These are phyloP conservation scores for Saguinus midas DNA, from an alignment of 2,113 vertebrate genomes.

Conservation along the genomic window DNA sequence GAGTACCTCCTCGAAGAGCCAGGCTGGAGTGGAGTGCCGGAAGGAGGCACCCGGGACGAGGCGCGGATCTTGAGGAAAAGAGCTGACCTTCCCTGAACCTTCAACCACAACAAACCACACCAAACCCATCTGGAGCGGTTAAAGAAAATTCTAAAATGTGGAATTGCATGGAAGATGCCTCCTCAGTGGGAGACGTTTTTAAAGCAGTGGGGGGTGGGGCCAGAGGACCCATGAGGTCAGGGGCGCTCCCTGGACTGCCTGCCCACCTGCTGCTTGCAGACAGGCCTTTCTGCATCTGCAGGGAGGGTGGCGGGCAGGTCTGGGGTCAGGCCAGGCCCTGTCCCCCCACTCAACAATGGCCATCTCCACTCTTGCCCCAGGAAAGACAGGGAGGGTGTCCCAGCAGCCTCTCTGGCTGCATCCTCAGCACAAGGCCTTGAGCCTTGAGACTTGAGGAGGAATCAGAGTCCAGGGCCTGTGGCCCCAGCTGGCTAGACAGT, in stretches of 20 bases:
- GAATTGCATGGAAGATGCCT: not conserved
- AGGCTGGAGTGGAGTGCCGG: accelerated
- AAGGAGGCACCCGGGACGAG: not conserved
- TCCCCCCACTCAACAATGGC: too few species aligned
- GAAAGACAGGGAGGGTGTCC: not conserved
- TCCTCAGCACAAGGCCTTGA: not conserved
- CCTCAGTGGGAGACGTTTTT: accelerated
- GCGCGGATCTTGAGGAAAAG: not conserved
- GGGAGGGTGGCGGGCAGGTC: not conserved
- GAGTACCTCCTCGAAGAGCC: not conserved
- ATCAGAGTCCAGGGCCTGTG: not conserved
- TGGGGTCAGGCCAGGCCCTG: not conserved
- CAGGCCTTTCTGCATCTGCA: not conserved
- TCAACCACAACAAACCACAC: not conserved
- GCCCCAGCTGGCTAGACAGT: not conserved
- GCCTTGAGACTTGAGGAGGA: not conserved
- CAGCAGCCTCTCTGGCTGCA: not conserved
- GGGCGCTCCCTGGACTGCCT: not conserved
- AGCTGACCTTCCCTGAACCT: not conserved
- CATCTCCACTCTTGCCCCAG: too few species aligned
- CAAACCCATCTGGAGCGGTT: accelerated
- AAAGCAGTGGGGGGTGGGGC: not conserved
- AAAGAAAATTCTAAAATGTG: not conserved
- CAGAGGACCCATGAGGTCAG: not conserved
- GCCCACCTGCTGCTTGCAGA: not conserved